Evolutionary conservation across 2,888 invertebrate genomes (phyloP).

Genomic region (Sisyra nigra): DNA sequence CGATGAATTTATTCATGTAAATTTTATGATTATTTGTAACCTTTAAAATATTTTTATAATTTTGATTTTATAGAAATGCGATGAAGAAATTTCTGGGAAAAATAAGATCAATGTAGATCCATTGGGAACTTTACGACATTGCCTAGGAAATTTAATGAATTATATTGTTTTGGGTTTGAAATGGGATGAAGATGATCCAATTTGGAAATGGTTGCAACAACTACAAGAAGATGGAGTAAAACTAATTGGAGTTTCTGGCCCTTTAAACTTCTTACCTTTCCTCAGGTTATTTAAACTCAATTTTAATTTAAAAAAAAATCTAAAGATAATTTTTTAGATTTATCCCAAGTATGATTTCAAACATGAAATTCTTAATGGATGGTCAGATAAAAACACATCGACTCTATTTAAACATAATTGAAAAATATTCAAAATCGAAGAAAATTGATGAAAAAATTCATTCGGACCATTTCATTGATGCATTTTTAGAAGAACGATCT

Average conservation of each 20-base stretch:
- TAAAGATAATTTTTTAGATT: neutral
- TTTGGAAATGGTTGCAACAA: conserved; percentile 61
- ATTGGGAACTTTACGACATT: conserved; percentile 41
- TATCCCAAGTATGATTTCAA: too few species aligned
- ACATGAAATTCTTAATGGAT: conserved; percentile 40
- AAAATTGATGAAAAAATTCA: conserved; percentile 1
- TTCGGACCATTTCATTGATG: conserved; percentile 34
- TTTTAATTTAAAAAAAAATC: neutral
- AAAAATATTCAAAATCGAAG: conserved; percentile 22
- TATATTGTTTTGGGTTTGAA: conserved; percentile 60
- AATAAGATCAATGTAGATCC: conserved; percentile 29
- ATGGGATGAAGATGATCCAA: conserved; percentile 48
- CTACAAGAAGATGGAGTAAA: conserved; percentile 73
- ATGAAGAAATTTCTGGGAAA: conserved; percentile 1
- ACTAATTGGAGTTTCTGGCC: conserved; percentile 66
- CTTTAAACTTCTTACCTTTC: conserved; percentile 71
- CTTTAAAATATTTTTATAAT: too few species aligned
- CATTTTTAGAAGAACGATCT: conserved; percentile 42
- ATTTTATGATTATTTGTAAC: conserved; percentile 10
- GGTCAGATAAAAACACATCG: conserved; percentile 58
- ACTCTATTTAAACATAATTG: conserved; percentile 51
- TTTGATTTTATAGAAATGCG: neutral
- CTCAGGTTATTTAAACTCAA: conserved; percentile 36
- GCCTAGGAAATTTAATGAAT: conserved; percentile 61
- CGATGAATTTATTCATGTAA: conserved; percentile 41